A percentile compares a stretch with the other conserved stretches of the same genome.
Conservation (phyloP, 92 coral and sea anemone species). For the Paramuricea clavata region DNA sequence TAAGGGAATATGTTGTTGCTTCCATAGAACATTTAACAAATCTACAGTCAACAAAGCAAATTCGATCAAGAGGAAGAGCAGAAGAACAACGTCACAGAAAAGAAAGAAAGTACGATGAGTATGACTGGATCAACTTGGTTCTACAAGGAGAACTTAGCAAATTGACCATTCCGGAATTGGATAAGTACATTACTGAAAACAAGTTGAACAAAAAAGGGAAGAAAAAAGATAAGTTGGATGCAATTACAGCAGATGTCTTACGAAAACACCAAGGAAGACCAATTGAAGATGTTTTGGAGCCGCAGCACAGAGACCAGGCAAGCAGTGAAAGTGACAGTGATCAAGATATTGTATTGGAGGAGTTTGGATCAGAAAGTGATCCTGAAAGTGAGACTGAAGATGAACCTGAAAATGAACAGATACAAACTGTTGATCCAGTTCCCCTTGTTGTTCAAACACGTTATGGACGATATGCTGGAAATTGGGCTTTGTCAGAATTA, state of each 20-base stretch:
- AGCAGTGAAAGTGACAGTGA: constrained; percentile 33
- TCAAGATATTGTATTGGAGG: constrained; percentile 24
- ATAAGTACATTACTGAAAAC: constrained; percentile 64
- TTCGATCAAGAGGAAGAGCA: constrained; percentile 44
- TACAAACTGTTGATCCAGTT: constrained; percentile 35
- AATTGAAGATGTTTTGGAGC: constrained; percentile 26
- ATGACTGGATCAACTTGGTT: constrained; percentile 74
- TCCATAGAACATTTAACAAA: constrained; percentile 50
- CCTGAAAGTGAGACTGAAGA: neutral
- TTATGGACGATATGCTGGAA: constrained; percentile 42
- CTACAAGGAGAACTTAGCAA: constrained; percentile 63
- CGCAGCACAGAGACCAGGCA: constrained; percentile 9
- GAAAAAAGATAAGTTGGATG: constrained; percentile 24
- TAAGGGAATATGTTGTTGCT: constrained; percentile 47
- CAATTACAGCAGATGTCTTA: constrained; percentile 17
- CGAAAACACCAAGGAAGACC: neutral
- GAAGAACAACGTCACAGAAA: constrained; percentile 51
- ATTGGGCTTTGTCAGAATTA: constrained; percentile 40
- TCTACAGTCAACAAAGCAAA: constrained; percentile 31
- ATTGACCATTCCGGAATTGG: constrained; percentile 59
- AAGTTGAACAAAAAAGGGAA: constrained; percentile 55
- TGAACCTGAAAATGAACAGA: constrained; percentile 28
- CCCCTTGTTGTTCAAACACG: constrained; percentile 42
- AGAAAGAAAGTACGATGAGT: constrained; percentile 61
- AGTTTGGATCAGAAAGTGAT: constrained; percentile 39